These are phyloP conservation scores for Hormaphis cornu DNA, from an alignment of 1,140 invertebrate genomes.

Conservation along the genomic window DNA sequence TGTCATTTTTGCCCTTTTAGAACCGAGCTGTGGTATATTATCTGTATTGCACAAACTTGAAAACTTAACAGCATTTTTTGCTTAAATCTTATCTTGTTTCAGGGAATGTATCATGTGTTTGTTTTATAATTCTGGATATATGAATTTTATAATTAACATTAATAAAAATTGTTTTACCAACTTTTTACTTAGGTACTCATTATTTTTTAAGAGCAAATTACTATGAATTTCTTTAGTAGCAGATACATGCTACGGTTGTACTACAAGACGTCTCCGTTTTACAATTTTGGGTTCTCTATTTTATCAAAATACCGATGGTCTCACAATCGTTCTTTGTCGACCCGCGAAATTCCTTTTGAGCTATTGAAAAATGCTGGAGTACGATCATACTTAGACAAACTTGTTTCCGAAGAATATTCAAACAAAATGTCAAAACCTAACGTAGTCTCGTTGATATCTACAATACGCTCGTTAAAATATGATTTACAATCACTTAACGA, in stretches of 20 bases:
- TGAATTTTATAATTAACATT: too few relatives aligned
- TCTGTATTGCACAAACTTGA: too few relatives aligned
- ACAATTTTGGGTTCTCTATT: background rate
- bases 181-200: too few relatives aligned
- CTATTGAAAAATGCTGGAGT: background rate
- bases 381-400: background rate
- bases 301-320: background rate
- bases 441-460: background rate
- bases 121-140: background rate
- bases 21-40: too few relatives aligned
- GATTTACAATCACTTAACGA: constrained; percentile 9
- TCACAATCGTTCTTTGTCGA: background rate
- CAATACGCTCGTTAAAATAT: background rate
- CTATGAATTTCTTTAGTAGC: background rate
- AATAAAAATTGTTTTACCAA: too few relatives aligned
- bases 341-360: background rate
- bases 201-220: too few relatives aligned
- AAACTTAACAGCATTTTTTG: too few relatives aligned
- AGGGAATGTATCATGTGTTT: background rate
- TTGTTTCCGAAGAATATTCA: background rate
- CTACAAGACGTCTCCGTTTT: background rate
- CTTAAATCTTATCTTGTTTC: too few relatives aligned
- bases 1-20: too few relatives aligned
- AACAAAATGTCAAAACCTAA: background rate
- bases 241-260: background rate